phyloP scores from a whole-genome alignment of 2,888 invertebrate species.

The Agrochola circellaris region DNA sequence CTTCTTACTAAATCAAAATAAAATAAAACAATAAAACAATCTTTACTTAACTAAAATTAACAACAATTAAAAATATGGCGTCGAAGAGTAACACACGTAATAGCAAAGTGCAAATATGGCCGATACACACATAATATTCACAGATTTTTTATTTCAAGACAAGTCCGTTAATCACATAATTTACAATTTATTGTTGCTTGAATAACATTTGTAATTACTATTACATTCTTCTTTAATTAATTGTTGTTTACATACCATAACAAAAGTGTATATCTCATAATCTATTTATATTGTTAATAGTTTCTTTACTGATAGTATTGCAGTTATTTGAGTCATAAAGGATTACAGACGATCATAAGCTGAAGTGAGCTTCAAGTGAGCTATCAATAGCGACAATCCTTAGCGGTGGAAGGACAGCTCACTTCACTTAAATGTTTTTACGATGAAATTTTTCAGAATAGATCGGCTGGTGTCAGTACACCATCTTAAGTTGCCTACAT shows the following conservation, averaged over 20 bases:
- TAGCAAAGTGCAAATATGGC: too few species aligned
- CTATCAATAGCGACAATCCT: too few species aligned
- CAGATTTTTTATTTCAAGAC: background rate
- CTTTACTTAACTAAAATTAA: too few species aligned
- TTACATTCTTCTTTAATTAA: constrained; percentile 1
- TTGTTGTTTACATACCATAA: background rate
- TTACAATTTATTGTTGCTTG: background rate
- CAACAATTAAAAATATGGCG: too few species aligned
- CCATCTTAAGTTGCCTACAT: background rate
- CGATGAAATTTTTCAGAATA: background rate
- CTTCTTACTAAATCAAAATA: too few species aligned
- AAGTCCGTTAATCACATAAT: background rate
- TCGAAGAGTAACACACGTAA: too few species aligned
- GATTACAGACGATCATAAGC: too few species aligned
- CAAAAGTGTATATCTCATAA: background rate
- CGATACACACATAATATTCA: background rate
- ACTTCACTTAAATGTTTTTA: background rate
- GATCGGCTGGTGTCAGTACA: background rate
- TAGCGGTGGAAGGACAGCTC: background rate
- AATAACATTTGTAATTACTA: constrained; percentile 4
- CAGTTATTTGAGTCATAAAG: too few species aligned
- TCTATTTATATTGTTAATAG: background rate
- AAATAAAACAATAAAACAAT: too few species aligned
- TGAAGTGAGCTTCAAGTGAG: too few species aligned
- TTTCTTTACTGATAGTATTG: background rate